phyloP scores from a whole-genome alignment of 2,888 invertebrate species.

The Cephus rjabovi region DNA sequence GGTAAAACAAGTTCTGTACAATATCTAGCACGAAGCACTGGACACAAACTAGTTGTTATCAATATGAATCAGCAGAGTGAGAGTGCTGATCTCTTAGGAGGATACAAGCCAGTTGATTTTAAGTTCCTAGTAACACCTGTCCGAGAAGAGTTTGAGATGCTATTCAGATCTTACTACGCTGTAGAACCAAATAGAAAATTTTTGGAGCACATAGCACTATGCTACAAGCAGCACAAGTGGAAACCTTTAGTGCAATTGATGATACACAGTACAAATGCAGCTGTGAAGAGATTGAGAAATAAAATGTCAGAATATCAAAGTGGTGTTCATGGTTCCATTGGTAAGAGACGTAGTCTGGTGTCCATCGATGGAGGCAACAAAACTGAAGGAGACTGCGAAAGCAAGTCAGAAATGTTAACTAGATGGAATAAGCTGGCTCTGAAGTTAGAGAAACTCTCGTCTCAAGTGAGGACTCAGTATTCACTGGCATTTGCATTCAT shows the following conservation, averaged over 20 bases:
- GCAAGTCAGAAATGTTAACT: conserved; percentile 21
- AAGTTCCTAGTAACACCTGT: conserved; percentile 86
- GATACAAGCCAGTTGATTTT: conserved; percentile 95
- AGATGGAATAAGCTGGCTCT: conserved; percentile 57
- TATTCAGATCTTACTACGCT: conserved; percentile 85
- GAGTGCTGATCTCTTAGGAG: conserved; percentile 95
- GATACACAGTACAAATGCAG: conserved; percentile 77
- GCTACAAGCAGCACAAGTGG: conserved; percentile 81
- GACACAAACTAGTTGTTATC: conserved; percentile 89
- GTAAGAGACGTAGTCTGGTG: conserved; percentile 16
- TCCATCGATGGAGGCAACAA: conserved; percentile 16
- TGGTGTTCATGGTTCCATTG: conserved; percentile 21
- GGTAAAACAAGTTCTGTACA: conserved; percentile 98
- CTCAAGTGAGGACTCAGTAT: conserved; percentile 79
- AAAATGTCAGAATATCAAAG: neutral
- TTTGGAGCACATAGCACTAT: conserved; percentile 81
- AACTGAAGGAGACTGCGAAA: conserved; percentile 11
- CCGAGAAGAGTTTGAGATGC: conserved; percentile 82
- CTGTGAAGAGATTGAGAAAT: conserved; percentile 69
- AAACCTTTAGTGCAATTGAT: conserved; percentile 79
- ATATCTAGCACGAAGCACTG: conserved; percentile 85
- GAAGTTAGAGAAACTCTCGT: conserved; percentile 78
- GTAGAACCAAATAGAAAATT: conserved; percentile 85
- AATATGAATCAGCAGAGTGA: conserved; percentile 99
- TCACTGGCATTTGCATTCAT: conserved; percentile 90